Evolutionary conservation across 2,797 vertebrate genomes (phyloP).

Genomic region (Sebastes miniatus): DNA sequence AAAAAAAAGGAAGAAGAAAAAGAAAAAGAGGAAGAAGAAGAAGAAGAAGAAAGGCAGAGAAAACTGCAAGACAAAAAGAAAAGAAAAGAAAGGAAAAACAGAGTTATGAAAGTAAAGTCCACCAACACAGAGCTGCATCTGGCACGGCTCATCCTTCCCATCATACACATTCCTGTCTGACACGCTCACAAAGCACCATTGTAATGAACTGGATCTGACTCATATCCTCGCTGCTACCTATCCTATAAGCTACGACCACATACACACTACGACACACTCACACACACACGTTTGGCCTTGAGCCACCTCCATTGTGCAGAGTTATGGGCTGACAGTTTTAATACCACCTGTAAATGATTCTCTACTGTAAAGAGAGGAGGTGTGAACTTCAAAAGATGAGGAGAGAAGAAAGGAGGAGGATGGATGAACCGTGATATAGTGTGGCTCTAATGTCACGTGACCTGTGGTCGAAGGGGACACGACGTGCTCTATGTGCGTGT

Average conservation of each 20-base stretch:
- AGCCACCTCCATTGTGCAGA: slow-evolving; percentile 65
- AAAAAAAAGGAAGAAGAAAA: neutral
- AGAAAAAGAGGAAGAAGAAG: neutral
- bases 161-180: slow-evolving; percentile 75
- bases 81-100: slow-evolving; percentile 8
- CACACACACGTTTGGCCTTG: slow-evolving; percentile 59
- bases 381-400: slow-evolving; percentile 68
- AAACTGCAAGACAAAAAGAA: neutral
- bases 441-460: slow-evolving; percentile 32
- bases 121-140: slow-evolving; percentile 47
- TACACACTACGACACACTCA: slow-evolving; percentile 18
- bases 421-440: slow-evolving; percentile 20
- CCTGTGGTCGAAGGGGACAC: slow-evolving; percentile 21
- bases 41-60: neutral
- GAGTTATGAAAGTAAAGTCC: slow-evolving; percentile 41
- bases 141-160: slow-evolving; percentile 62
- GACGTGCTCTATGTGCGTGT: neutral
- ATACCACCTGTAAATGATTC: slow-evolving; percentile 70
- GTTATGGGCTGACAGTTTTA: slow-evolving; percentile 71
- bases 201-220: slow-evolving; percentile 68
- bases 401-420: slow-evolving; percentile 12
- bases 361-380: slow-evolving; percentile 54
- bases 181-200: slow-evolving; percentile 73
- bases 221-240: slow-evolving; percentile 55
- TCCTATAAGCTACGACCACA: slow-evolving; percentile 30